Percentiles rank a stretch among this genome's conserved stretches.
Conservation (phyloP, 2,113 vertebrate species). For the Suncus etruscus region DNA sequence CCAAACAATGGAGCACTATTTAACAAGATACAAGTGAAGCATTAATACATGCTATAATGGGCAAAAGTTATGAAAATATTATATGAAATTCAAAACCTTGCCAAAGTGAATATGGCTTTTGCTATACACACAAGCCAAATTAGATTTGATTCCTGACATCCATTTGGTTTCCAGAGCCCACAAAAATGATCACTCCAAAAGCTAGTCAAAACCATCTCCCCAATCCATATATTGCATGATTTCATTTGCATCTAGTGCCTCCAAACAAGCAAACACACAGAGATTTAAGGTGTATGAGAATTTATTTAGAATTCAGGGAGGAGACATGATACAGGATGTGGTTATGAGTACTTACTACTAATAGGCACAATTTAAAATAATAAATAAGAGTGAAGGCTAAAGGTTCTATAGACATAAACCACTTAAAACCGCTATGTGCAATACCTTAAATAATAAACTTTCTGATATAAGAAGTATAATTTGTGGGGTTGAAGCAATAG, state of each 20-base stretch:
- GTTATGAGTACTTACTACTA: background rate
- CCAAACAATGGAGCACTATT: background rate
- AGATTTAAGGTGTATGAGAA: background rate
- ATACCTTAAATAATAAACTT: background rate
- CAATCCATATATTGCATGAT: background rate
- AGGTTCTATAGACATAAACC: background rate
- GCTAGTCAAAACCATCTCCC: background rate
- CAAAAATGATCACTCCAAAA: no score
- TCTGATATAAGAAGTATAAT: background rate
- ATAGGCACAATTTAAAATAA: background rate
- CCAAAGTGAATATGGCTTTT: no score
- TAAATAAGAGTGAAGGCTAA: rapidly evolving
- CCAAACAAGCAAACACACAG: background rate
- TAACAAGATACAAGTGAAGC: background rate
- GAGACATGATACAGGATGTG: background rate
- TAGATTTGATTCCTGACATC: no score
- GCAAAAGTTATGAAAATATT: background rate
- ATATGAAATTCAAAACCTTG: background rate
- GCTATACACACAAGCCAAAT: no score
- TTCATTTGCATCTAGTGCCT: background rate
- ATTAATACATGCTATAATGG: background rate
- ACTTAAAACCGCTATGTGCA: background rate
- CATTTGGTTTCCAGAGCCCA: no score
- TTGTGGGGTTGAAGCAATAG: no score
- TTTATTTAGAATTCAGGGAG: background rate